phyloP scores from a whole-genome alignment of 2,888 invertebrate genomes.

The Lasioglossum oenotherae region DNA sequence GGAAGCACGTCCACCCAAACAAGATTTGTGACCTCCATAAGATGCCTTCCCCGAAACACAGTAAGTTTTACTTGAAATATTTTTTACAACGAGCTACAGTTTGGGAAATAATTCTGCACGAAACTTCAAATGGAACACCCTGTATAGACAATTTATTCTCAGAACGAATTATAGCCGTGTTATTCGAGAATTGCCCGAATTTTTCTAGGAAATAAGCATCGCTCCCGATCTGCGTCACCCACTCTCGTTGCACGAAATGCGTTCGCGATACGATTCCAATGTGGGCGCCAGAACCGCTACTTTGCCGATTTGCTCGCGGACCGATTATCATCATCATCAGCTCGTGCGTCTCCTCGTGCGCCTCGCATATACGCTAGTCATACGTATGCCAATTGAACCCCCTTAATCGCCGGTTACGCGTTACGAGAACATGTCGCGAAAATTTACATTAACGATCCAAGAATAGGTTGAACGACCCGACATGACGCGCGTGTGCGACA shows the following conservation, averaged over 20 bases:
- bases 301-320: conserved; percentile 8
- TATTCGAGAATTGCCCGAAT: neutral
- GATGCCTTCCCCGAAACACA: too few species aligned
- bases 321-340: conserved; percentile 17
- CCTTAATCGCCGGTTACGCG: conserved; percentile 20
- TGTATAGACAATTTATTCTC: neutral
- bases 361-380: neutral
- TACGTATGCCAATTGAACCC: conserved; percentile 4
- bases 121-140: neutral
- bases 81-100: neutral
- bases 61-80: neutral
- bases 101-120: neutral
- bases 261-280: conserved; percentile 15
- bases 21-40: neutral
- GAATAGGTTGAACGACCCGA: conserved; percentile 2
- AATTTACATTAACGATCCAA: conserved; percentile 15
- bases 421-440: conserved; percentile 7
- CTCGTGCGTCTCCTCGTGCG: conserved; percentile 4
- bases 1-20: too few species aligned
- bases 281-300: conserved; percentile 6
- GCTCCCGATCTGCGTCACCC: neutral
- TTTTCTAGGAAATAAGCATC: neutral
- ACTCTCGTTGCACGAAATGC: neutral
- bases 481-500: neutral
- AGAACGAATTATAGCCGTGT: neutral